Conservation (phyloP, 2,797 vertebrate genomes). For the Neomorphus geoffroyi region DNA sequence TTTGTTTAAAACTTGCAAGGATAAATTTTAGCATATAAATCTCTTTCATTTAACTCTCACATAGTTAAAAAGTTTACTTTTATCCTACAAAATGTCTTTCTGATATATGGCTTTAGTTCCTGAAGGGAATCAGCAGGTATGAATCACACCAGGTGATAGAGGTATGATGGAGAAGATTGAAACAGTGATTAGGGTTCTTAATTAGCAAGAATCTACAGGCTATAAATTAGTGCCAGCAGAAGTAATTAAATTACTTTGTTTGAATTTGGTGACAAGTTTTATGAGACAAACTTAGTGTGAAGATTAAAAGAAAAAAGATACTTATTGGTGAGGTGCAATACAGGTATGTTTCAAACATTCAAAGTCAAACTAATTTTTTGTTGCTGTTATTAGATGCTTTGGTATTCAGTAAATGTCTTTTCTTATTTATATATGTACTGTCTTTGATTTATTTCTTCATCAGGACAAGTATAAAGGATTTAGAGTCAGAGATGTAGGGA, state of each 20-base stretch:
- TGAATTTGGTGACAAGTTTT: conserved; percentile 2
- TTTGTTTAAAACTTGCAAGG: background rate
- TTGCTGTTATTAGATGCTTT: background rate
- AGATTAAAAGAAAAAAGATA: background rate
- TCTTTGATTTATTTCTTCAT: background rate
- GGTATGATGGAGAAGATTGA: conserved; percentile 37
- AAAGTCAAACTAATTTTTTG: background rate
- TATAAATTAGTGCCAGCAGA: conserved; percentile 55
- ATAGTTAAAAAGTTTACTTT: conserved; percentile 33
- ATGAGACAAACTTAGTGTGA: background rate
- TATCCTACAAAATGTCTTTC: conserved; percentile 14
- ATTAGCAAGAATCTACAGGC: conserved; percentile 61
- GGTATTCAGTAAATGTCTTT: background rate
- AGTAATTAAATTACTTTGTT: conserved; percentile 47
- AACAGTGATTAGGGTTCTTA: conserved; percentile 56
- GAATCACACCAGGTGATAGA: conserved; percentile 48
- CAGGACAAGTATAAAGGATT: background rate
- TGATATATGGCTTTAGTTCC: conserved; percentile 39
- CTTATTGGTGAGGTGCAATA: background rate
- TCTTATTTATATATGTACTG: background rate
- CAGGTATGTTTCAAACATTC: background rate
- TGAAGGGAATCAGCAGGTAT: conserved; percentile 41
- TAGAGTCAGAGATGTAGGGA: background rate
- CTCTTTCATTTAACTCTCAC: background rate
- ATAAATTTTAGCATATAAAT: background rate